Base-by-base conservation (phyloP, 2,113 vertebrate species). In the Engystomops pustulosus region DNA sequence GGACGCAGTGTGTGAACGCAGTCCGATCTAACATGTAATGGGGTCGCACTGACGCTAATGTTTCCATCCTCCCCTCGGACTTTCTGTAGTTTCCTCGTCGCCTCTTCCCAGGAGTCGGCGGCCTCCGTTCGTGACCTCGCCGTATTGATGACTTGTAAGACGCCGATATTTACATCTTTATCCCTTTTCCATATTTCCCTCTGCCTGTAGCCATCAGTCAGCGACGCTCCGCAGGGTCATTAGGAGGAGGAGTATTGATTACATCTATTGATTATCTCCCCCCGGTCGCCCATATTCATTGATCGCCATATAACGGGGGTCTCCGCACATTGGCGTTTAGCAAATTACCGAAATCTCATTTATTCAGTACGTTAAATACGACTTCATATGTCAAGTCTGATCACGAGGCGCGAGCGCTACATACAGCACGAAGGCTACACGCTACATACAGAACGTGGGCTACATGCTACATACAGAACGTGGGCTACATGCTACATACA, bases 311-410 rank as follows among this genome's bases (percentile, higher is more conserved):
- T n/a, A 49, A 23, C 44, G 27, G 38, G 7, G 60, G 12, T 14
- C 12, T n/a, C n/a, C n/a, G n/a, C n/a, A n/a, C n/a, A n/a, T n/a
- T n/a, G 53, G 44, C 74, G 30, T 84, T 84, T 78, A 77, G 30
- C 60, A n/a, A 53, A 45, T 49, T 77, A 84, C 49, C 30, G 7
- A 27, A 53, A 77, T 68, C 30, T 49, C 67, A 68, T 67, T 75
- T 84, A 69, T 32, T 84, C 45, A 7, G 12, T 14, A 41, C 38
- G 32, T 78, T 77, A 78, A 78, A 78, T 38, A 25, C 9, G 27
- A 45, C 34, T 41, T 51, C 38, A 51, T 38, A 12, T 38, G 60
- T 49, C 60, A 55, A 32, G 38, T 41, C 10, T 5, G 10, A 27
- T 76, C 44, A 60, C 38, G 49, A 32, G 36, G 12, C 45, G 14